Evolutionary conservation across 1,140 invertebrate species (phyloP).

Genomic region (Drosophila parabipectinata): DNA sequence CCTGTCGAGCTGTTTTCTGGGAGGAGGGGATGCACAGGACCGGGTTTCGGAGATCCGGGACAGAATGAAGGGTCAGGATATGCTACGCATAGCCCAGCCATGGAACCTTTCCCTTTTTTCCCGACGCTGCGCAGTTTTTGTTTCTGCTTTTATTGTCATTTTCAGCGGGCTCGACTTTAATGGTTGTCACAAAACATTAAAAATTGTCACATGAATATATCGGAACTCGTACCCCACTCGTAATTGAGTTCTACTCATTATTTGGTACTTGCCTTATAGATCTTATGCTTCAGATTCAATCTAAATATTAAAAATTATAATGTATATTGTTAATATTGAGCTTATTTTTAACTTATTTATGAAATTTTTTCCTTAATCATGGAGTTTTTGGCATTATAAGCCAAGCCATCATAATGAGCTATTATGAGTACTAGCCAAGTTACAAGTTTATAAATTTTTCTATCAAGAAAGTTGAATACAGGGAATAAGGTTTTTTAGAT

Average conservation of each 20-base stretch:
- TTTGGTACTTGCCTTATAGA: conserved; percentile 37
- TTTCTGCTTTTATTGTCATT: conserved; percentile 62
- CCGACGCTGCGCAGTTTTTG: conserved; percentile 14
- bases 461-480: too few relatives aligned
- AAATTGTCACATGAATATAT: conserved; percentile 74
- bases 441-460: too few relatives aligned
- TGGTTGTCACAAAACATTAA: conserved; percentile 75
- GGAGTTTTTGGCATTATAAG: too few relatives aligned
- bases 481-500: too few relatives aligned
- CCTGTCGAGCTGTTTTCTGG: conserved; percentile 39
- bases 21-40: conserved; percentile 23
- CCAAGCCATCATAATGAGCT: too few relatives aligned
- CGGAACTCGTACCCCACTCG: conserved; percentile 25
- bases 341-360: too few relatives aligned
- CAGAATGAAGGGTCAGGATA: conserved; percentile 44
- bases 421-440: too few relatives aligned
- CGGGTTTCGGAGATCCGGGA: conserved; percentile 9
- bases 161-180: conserved; percentile 72
- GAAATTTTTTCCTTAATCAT: too few relatives aligned
- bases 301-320: not conserved
- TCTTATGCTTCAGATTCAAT: not conserved
- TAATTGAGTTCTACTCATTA: conserved; percentile 71
- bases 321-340: too few relatives aligned
- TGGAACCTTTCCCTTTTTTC: conserved; percentile 33
- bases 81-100: conserved; percentile 46